These are phyloP conservation scores for Sclerurus mexicanus DNA, from an alignment of 2,113 vertebrate genomes.

Conservation along the genomic window DNA sequence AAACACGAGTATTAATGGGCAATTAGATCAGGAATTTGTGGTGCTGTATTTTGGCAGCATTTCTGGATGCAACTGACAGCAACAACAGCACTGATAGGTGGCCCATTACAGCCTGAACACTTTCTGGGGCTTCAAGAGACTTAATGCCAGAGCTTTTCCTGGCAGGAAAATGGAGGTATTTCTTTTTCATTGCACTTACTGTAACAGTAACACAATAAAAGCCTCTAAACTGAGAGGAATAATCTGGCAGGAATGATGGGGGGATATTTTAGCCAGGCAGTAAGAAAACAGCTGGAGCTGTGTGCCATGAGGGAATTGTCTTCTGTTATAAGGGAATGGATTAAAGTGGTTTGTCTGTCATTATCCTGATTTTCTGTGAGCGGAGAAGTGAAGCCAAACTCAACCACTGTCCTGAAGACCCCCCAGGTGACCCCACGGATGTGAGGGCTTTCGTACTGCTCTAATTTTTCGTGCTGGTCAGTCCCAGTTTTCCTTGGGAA, in stretches of 20 bases:
- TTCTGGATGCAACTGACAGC: neutral
- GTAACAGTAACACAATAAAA: neutral
- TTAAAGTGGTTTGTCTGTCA: neutral
- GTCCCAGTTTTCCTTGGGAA: neutral
- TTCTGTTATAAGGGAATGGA: neutral
- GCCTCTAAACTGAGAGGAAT: neutral
- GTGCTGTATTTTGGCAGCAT: neutral
- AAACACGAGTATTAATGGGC: rapidly evolving
- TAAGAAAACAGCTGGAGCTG: neutral
- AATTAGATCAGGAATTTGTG: neutral
- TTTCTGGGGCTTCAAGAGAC: neutral
- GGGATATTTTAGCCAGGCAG: neutral
- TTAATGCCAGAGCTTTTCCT: neutral
- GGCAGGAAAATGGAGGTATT: neutral
- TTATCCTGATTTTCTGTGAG: neutral
- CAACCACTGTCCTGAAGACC: neutral
- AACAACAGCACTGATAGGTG: neutral
- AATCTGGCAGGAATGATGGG: neutral
- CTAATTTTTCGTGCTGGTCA: neutral
- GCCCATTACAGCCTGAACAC: neutral
- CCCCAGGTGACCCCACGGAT: neutral
- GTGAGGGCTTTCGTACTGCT: neutral
- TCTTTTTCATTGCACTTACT: neutral
- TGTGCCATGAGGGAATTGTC: neutral
- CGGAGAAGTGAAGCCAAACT: neutral